Percentiles rank a stretch among this genome's conserved stretches.
phyloP scores from a whole-genome alignment of 2,797 vertebrate genomes.

The Ptychadena robeensis region DNA sequence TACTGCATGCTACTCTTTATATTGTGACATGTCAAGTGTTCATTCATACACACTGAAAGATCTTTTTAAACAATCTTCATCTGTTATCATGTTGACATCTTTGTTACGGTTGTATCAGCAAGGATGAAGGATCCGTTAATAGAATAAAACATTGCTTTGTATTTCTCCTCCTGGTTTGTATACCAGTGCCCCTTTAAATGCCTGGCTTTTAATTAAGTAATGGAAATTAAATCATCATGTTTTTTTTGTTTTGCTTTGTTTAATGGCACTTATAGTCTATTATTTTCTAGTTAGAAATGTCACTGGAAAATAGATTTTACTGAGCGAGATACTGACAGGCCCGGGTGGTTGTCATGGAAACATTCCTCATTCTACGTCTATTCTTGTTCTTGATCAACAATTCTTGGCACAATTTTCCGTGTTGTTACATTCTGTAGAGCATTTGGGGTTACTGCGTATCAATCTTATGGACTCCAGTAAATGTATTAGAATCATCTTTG shows the following conservation, averaged over 20 bases:
- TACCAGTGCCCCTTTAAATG: not conserved
- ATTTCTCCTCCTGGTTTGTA: not conserved
- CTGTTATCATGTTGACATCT: too few species aligned
- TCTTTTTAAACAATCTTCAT: too few species aligned
- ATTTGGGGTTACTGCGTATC: not conserved
- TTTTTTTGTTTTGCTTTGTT: not conserved
- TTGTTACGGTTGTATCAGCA: too few species aligned
- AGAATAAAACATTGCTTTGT: too few species aligned
- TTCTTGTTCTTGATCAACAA: constrained; percentile 18
- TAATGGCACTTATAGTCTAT: constrained; percentile 2
- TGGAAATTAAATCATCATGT: constrained; percentile 32
- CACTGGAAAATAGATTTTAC: not conserved
- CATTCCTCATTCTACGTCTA: not conserved
- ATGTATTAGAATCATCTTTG: too few species aligned
- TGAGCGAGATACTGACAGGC: constrained; percentile 17
- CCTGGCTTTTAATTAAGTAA: not conserved
- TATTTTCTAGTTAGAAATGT: constrained; percentile 50
- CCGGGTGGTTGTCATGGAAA: constrained; percentile 42
- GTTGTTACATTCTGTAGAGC: not conserved
- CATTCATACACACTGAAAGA: too few species aligned
- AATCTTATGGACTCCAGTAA: not conserved
- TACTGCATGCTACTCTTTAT: too few species aligned
- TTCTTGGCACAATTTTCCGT: not conserved
- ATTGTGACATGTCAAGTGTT: too few species aligned
- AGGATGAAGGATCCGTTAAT: too few species aligned